These are phyloP conservation scores for Drosophila nebulosa DNA, from an alignment of 1,140 invertebrate genomes.

Conservation along the genomic window DNA sequence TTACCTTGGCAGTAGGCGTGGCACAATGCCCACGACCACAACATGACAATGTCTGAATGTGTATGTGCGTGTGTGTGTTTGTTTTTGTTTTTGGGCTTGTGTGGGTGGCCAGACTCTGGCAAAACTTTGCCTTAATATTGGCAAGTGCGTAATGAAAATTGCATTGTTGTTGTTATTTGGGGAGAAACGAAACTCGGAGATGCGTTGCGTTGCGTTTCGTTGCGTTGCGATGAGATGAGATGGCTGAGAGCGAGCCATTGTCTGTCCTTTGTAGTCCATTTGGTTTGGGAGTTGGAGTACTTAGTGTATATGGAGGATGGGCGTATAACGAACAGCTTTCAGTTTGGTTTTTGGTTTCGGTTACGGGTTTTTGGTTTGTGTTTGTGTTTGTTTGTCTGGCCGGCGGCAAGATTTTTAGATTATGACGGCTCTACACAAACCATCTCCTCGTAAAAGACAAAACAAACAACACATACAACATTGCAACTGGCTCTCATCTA, in stretches of 20 bases:
- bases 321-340: slow-evolving; percentile 30
- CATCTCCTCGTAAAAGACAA: neutral
- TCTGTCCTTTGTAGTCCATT: slow-evolving; percentile 35
- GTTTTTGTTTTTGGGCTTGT: slow-evolving; percentile 9
- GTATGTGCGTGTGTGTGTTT: slow-evolving; percentile 12
- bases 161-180: slow-evolving; percentile 53
- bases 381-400: slow-evolving; percentile 31
- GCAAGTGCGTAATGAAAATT: slow-evolving; percentile 68
- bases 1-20: slow-evolving; percentile 61
- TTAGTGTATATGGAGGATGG: neutral
- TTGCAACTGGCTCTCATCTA: neutral
- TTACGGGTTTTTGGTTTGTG: slow-evolving; percentile 21
- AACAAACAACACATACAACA: neutral
- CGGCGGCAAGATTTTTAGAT: slow-evolving; percentile 65
- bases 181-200: neutral
- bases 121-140: slow-evolving; percentile 59
- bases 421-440: slow-evolving; percentile 55
- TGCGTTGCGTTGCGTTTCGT: too few species aligned
- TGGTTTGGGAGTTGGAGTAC: neutral
- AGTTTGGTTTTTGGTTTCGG: slow-evolving; percentile 11
- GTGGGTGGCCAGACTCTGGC: slow-evolving; percentile 33
- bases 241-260: slow-evolving; percentile 19
- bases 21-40: slow-evolving; percentile 39
- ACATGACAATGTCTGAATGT: slow-evolving; percentile 22
- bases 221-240: neutral